These are phyloP conservation scores for Hiodon tergisus DNA, from an alignment of 2,113 vertebrate genomes.

Conservation along the genomic window DNA sequence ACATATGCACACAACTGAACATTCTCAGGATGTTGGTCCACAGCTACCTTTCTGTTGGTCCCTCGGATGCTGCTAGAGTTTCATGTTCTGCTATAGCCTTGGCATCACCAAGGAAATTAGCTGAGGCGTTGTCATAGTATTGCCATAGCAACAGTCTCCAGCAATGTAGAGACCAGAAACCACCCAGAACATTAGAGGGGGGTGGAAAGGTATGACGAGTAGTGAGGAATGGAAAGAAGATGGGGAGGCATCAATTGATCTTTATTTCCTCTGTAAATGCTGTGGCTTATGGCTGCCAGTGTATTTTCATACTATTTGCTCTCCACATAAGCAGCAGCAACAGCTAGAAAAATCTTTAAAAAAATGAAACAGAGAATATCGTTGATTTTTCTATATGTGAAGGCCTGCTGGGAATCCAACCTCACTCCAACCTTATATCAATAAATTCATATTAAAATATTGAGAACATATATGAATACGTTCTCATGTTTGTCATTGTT, in stretches of 20 bases:
- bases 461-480: too few species aligned
- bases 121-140: slow-evolving; percentile 47
- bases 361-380: neutral
- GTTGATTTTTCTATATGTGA: too few species aligned
- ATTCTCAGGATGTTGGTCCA: neutral
- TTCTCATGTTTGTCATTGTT: too few species aligned
- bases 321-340: neutral
- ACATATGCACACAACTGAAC: neutral
- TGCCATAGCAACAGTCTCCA: slow-evolving; percentile 43
- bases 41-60: too few species aligned
- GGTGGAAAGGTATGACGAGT: neutral
- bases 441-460: too few species aligned
- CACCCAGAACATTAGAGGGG: slow-evolving; percentile 13
- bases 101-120: slow-evolving; percentile 36
- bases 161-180: slow-evolving; percentile 26
- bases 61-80: neutral
- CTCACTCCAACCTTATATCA: too few species aligned
- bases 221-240: neutral
- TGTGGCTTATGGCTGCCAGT: neutral
- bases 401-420: too few species aligned
- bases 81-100: slow-evolving; percentile 24
- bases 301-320: neutral
- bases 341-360: neutral
- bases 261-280: neutral
- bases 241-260: slow-evolving; percentile 2